These are phyloP conservation scores for Agonum fuliginosum DNA, from an alignment of 2,888 invertebrate species.

Conservation along the genomic window DNA sequence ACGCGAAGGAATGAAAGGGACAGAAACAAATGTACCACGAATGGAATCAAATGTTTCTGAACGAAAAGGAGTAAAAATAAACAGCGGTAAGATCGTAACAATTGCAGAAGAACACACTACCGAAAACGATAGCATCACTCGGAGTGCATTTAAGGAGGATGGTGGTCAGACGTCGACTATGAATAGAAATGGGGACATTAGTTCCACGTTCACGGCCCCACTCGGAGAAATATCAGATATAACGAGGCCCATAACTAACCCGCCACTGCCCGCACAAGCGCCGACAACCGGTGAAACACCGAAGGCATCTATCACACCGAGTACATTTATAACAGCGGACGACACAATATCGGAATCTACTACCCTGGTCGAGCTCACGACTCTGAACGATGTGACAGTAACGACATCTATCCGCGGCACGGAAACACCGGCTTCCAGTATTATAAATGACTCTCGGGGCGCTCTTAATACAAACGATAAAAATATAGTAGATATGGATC, in stretches of 20 bases:
- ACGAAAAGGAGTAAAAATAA: neutral
- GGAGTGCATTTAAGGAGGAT: slow-evolving; percentile 21
- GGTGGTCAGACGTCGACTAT: slow-evolving; percentile 44
- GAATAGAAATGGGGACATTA: slow-evolving; percentile 54
- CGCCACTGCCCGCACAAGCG: neutral
- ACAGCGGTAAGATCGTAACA: slow-evolving; percentile 1
- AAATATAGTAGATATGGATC: slow-evolving; percentile 32
- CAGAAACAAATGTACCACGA: neutral
- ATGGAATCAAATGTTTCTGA: slow-evolving; percentile 10
- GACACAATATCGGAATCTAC: slow-evolving; percentile 54
- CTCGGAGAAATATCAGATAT: slow-evolving; percentile 49
- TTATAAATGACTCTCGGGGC: slow-evolving; percentile 52
- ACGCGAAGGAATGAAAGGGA: neutral
- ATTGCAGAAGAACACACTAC: slow-evolving; percentile 21
- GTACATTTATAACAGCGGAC: slow-evolving; percentile 50
- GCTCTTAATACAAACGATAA: slow-evolving; percentile 49
- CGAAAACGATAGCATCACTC: slow-evolving; percentile 36
- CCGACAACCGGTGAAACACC: slow-evolving; percentile 18
- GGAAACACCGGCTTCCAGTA: slow-evolving; percentile 3
- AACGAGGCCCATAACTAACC: slow-evolving; percentile 43
- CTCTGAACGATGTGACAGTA: slow-evolving; percentile 25
- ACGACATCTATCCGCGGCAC: slow-evolving; percentile 30
- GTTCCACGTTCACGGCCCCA: slow-evolving; percentile 44
- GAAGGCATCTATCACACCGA: slow-evolving; percentile 42
- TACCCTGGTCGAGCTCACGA: slow-evolving; percentile 6